phyloP scores from a whole-genome alignment of 2,113 vertebrate species.

The Syrrhaptes paradoxus region DNA sequence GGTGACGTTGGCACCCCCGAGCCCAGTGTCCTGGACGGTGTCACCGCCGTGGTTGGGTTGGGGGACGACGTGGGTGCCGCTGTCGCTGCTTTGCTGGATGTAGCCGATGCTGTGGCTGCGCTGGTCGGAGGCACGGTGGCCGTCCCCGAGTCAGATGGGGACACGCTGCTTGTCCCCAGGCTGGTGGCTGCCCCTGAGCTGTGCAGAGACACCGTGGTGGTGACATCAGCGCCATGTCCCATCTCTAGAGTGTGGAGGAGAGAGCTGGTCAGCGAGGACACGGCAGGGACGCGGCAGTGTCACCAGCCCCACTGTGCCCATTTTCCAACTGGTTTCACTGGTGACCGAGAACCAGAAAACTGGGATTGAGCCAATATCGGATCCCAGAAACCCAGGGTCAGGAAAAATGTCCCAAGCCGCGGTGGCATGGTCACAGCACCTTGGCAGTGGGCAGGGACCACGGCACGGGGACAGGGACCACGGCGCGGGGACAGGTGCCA shows the following conservation, averaged over 20 bases:
- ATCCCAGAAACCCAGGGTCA: not conserved
- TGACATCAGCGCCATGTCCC: fast-evolving
- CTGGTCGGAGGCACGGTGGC: fast-evolving
- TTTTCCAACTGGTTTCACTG: not conserved
- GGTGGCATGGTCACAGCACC: fast-evolving
- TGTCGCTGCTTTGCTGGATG: not conserved
- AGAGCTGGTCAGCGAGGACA: not conserved
- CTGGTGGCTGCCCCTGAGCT: not conserved
- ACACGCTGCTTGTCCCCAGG: not conserved
- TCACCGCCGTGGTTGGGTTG: fast-evolving
- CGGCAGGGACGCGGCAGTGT: not conserved
- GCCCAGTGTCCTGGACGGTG: fast-evolving
- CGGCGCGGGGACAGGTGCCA: not conserved
- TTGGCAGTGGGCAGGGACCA: not conserved
- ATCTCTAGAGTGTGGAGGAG: not conserved
- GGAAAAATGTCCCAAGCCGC: not conserved
- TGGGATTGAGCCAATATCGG: not conserved
- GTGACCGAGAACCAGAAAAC: not conserved
- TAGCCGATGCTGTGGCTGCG: fast-evolving
- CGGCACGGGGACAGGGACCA: too few relatives aligned
- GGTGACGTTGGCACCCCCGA: not conserved
- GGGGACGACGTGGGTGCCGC: not conserved
- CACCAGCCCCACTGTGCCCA: not conserved
- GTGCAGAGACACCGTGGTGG: fast-evolving
- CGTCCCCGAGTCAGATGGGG: fast-evolving